These are phyloP conservation scores for Agapostemon virescens DNA, from an alignment of 2,888 invertebrate species.

Conservation along the genomic window DNA sequence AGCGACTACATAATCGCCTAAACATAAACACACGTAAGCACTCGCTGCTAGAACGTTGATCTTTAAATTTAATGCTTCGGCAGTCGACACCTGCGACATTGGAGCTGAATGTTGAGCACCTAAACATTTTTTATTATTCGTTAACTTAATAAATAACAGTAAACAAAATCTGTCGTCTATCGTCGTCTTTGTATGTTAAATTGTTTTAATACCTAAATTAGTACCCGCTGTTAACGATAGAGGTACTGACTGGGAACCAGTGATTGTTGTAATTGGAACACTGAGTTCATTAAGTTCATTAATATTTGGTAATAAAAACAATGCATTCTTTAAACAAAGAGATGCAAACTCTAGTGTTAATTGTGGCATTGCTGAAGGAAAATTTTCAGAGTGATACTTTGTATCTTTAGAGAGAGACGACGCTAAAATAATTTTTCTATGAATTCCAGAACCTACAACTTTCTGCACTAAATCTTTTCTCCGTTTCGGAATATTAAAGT, in stretches of 20 bases:
- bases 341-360: conserved; percentile 94
- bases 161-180: background rate
- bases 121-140: conserved; percentile 41
- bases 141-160: background rate
- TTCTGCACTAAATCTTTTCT: conserved; percentile 84
- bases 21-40: conserved; percentile 91
- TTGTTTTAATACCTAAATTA: conserved; percentile 54
- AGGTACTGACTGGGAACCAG: conserved; percentile 66
- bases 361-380: conserved; percentile 92
- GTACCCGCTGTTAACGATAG: conserved; percentile 69
- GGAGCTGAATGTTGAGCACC: conserved; percentile 65
- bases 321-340: conserved; percentile 92
- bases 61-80: conserved; percentile 78
- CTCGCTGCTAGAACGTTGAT: conserved; percentile 87
- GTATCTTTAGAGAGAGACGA: conserved; percentile 82
- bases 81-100: conserved; percentile 67
- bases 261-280: conserved; percentile 63
- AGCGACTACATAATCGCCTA: conserved; percentile 91
- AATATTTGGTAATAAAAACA: conserved; percentile 84
- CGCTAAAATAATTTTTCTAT: conserved; percentile 84
- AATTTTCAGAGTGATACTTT: conserved; percentile 84
- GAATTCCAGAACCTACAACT: conserved; percentile 83
- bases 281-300: conserved; percentile 72
- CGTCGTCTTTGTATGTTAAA: background rate
- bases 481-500: conserved; percentile 83